phyloP scores from a whole-genome alignment of 2,888 invertebrate genomes.

The Aporophyla nigra region DNA sequence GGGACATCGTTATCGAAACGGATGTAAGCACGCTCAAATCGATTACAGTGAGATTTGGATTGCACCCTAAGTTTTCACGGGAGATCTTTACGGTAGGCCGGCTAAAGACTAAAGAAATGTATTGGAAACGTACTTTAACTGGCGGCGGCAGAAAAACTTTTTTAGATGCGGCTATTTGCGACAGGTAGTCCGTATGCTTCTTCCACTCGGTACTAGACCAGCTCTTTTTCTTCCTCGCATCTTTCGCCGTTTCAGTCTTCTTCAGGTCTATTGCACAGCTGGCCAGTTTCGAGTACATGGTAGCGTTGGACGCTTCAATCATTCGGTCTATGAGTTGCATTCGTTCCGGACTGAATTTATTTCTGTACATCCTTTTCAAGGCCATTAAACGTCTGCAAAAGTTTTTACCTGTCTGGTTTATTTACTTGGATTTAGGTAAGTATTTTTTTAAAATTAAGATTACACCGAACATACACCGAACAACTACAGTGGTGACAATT shows the following conservation, averaged over 20 bases:
- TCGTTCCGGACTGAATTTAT: constrained; percentile 77
- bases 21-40: no score
- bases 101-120: not conserved
- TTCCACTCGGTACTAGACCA: constrained; percentile 87
- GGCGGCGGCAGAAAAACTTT: constrained; percentile 73
- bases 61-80: not conserved
- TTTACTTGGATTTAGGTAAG: not conserved
- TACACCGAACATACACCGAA: no score
- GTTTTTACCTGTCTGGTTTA: not conserved
- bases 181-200: constrained; percentile 87
- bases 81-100: not conserved
- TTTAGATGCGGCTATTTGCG: constrained; percentile 81
- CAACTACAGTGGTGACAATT: not conserved
- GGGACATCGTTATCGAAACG: no score
- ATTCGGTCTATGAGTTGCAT: constrained; percentile 81
- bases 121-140: constrained; percentile 64
- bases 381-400: constrained; percentile 78
- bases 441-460: no score
- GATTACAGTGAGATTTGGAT: no score
- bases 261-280: constrained; percentile 82
- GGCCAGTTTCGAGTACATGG: constrained; percentile 83
- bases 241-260: constrained; percentile 76
- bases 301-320: constrained; percentile 83
- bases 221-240: constrained; percentile 79
- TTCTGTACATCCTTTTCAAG: constrained; percentile 79